These are phyloP conservation scores for Callospermophilus lateralis DNA, from an alignment of 2,113 vertebrate species.

Conservation along the genomic window DNA sequence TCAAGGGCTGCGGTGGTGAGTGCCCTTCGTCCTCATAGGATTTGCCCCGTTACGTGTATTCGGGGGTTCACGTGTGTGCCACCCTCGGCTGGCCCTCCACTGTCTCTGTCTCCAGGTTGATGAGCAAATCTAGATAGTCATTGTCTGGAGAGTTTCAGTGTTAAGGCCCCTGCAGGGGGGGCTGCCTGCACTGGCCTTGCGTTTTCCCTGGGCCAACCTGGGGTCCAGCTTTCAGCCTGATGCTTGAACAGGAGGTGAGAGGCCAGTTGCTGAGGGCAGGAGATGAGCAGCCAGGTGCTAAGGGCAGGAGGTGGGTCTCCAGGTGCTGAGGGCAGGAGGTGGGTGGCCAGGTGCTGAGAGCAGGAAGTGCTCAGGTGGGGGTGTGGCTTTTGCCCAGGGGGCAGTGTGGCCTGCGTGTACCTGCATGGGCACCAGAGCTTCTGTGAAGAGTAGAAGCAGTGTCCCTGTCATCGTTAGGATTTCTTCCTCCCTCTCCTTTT, in stretches of 20 bases:
- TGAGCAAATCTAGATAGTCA: background rate
- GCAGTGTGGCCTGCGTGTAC: too few species aligned
- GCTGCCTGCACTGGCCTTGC: background rate
- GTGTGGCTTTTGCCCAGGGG: too few species aligned
- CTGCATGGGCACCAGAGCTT: too few species aligned
- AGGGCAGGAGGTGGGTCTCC: too few species aligned
- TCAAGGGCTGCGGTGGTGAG: background rate
- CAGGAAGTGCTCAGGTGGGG: too few species aligned
- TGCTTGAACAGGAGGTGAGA: background rate
- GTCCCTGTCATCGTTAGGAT: too few species aligned
- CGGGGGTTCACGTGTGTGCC: background rate
- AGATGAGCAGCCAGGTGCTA: too few species aligned
- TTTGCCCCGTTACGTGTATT: background rate
- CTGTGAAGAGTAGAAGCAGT: too few species aligned
- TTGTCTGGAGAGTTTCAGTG: background rate
- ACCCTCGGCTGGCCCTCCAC: background rate
- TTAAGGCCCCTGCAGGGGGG: background rate
- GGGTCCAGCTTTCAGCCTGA: background rate
- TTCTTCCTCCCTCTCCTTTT: too few species aligned
- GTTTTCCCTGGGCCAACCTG: background rate
- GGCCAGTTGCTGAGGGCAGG: too few species aligned
- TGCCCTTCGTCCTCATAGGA: background rate
- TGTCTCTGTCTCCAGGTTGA: background rate
- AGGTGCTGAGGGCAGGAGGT: too few species aligned
- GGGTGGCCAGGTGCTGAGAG: too few species aligned